A percentile compares a stretch with the other conserved stretches of the same genome.
These are phyloP conservation scores for Podarcis raffonei DNA, from an alignment of 2,113 vertebrate genomes.

Conservation along the genomic window DNA sequence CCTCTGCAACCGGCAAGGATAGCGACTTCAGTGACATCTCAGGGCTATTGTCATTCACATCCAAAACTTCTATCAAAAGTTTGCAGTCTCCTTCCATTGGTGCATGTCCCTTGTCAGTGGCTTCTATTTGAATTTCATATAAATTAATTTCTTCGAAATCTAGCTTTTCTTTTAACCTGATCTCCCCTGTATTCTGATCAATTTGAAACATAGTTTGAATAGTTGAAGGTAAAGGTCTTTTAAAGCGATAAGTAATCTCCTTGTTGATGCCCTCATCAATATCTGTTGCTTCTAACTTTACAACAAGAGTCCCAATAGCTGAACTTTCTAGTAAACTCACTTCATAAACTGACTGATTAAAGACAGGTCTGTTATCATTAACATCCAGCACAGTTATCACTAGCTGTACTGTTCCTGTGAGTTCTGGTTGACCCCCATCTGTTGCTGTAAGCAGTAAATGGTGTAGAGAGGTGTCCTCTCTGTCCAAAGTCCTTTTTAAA, in stretches of 20 bases:
- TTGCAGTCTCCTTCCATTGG: conserved; percentile 1
- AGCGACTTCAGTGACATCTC: neutral
- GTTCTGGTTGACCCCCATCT: neutral
- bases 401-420: conserved; percentile 2
- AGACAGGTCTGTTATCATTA: conserved; percentile 23
- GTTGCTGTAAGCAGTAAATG: conserved; percentile 16
- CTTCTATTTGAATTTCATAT: conserved; percentile 1
- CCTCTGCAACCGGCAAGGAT: neutral
- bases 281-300: conserved; percentile 70
- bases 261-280: conserved; percentile 67
- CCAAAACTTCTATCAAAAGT: neutral
- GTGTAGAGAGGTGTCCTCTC: neutral
- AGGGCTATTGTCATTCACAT: conserved; percentile 4
- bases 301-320: conserved; percentile 52
- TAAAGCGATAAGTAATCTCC: conserved; percentile 36
- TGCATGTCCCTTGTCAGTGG: conserved; percentile 2
- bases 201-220: conserved; percentile 67
- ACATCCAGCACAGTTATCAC: neutral
- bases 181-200: conserved; percentile 79
- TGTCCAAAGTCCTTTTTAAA: conserved; percentile 2
- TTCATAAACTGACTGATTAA: conserved; percentile 51
- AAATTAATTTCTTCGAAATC: conserved; percentile 85
- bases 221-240: conserved; percentile 30
- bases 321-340: conserved; percentile 56
- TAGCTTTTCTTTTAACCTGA: conserved; percentile 80